Evolutionary conservation across 2,888 invertebrate species (phyloP), one percentile per base, ranked within the genome.

Genomic region (Bruchidius siliquastri): DNA sequence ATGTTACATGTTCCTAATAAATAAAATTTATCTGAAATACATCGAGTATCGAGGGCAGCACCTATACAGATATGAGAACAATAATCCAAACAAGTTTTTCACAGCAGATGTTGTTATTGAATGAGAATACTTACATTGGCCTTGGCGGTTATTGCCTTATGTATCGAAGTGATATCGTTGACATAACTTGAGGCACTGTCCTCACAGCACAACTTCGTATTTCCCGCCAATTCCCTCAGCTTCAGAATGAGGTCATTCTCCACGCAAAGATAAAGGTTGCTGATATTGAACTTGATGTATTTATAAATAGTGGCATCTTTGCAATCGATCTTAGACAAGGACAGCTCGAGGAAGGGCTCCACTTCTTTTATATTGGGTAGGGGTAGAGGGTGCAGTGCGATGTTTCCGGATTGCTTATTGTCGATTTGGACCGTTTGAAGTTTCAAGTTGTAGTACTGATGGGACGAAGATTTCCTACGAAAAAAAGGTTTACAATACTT

Each of bases 361-460:
- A 89, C 88, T 2, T 89, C 87, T 80, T 88, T 88, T 20, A 88
- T 84, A 30, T 87, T 84, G 72, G 87, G 86, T 21, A 83, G 77
- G 0, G 90, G 87, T 20, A 88, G 79, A 0, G 92, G 90, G 72
- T 84, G 82, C 13, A 86, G 76, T 30, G 85, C 81, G 20, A 86
- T 83, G 13, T 81, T 80, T 75, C 82, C 82, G 22, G 81, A 81
- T 68, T 83, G 80, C 72, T 85, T 85, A 76, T 95, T 94, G 85
- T 96, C 95, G 75, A 95, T 88, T 89, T 95, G 89, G 22, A 90
- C 82, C 74, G 87, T 85, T 81, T 95, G 93, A 20, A 94, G 80
- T 83, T 92, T 92, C 71, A 92, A 87, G 83, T 93, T 92, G 72
- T 91, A 85, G 81, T 91, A 92, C 20, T 90, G 90, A 77, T 92